These are phyloP conservation scores for Pseudoatta argentina DNA, from an alignment of 1,140 invertebrate genomes.

Conservation along the genomic window DNA sequence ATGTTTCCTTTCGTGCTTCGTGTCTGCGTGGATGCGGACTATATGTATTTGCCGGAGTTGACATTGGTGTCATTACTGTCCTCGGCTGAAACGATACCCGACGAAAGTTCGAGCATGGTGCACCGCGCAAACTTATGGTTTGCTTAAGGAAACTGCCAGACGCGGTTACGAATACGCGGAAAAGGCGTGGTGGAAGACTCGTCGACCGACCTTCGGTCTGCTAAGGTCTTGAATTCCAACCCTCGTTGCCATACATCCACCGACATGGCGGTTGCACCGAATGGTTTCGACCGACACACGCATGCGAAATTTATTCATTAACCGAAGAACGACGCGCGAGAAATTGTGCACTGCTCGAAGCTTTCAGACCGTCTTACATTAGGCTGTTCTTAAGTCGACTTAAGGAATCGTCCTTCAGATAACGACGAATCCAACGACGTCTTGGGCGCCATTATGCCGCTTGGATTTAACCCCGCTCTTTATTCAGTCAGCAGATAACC, in stretches of 20 bases:
- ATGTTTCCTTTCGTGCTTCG: background rate
- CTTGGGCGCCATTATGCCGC: background rate
- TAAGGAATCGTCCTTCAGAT: background rate
- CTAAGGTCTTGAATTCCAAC: slow-evolving; percentile 26
- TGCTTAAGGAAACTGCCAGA: slow-evolving; percentile 78
- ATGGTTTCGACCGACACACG: slow-evolving; percentile 50
- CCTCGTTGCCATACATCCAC: slow-evolving; percentile 39
- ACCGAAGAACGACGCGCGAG: slow-evolving; percentile 38
- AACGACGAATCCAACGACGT: background rate
- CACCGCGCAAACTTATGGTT: slow-evolving; percentile 73
- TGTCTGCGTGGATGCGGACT: background rate
- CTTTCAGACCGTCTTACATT: background rate
- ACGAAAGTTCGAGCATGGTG: slow-evolving; percentile 52
- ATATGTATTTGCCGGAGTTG: background rate
- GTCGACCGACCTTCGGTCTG: slow-evolving; percentile 23
- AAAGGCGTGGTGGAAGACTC: slow-evolving; percentile 79
- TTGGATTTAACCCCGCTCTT: background rate
- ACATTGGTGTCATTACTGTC: slow-evolving; percentile 9
- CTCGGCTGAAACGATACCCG: background rate
- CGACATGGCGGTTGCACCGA: slow-evolving; percentile 29
- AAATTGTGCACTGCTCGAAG: background rate
- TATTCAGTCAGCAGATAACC: background rate
- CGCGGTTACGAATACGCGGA: slow-evolving; percentile 76
- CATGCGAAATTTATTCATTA: slow-evolving; percentile 79
- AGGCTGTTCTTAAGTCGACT: background rate